Evolutionary conservation across 53 echinoderm and acorn worm genomes (phyloP).

Genomic region (Echinarachnius parma): DNA sequence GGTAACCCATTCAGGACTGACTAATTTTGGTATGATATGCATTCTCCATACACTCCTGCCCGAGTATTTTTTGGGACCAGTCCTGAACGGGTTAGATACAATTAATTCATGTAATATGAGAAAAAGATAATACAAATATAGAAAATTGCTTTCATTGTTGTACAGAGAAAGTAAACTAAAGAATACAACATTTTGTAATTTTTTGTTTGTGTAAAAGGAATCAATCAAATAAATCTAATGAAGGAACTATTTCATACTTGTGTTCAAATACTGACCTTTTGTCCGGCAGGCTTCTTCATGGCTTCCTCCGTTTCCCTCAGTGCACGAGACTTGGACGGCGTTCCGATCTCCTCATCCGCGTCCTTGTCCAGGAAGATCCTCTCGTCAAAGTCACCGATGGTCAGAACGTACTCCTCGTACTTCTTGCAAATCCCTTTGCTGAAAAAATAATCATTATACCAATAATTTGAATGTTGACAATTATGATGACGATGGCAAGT

Average conservation of each 20-base stretch:
- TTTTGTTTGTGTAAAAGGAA: too few relatives aligned
- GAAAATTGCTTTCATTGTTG: too few relatives aligned
- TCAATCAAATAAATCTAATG: too few relatives aligned
- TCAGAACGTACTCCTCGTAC: slow-evolving; percentile 96
- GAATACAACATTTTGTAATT: too few relatives aligned
- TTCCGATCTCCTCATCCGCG: slow-evolving; percentile 95
- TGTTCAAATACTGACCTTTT: slow-evolving; percentile 9
- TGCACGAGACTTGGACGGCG: slow-evolving; percentile 70
- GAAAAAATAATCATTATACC: background rate
- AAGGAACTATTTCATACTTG: background rate
- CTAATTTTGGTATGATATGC: too few relatives aligned
- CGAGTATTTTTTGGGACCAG: too few relatives aligned
- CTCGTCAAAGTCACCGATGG: slow-evolving; percentile 96
- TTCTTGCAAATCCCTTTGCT: slow-evolving; percentile 85
- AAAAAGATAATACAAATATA: too few relatives aligned
- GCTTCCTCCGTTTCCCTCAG: slow-evolving; percentile 51
- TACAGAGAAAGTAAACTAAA: too few relatives aligned
- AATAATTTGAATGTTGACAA: background rate
- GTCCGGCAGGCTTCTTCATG: slow-evolving; percentile 22
- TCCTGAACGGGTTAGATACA: too few relatives aligned
- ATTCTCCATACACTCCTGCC: too few relatives aligned
- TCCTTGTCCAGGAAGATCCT: slow-evolving; percentile 87
- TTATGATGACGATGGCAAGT: background rate
- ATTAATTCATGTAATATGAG: too few relatives aligned
- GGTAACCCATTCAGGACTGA: too few relatives aligned